These are phyloP conservation scores for Watsonalla cultraria DNA, from an alignment of 2,888 invertebrate genomes.

Conservation along the genomic window DNA sequence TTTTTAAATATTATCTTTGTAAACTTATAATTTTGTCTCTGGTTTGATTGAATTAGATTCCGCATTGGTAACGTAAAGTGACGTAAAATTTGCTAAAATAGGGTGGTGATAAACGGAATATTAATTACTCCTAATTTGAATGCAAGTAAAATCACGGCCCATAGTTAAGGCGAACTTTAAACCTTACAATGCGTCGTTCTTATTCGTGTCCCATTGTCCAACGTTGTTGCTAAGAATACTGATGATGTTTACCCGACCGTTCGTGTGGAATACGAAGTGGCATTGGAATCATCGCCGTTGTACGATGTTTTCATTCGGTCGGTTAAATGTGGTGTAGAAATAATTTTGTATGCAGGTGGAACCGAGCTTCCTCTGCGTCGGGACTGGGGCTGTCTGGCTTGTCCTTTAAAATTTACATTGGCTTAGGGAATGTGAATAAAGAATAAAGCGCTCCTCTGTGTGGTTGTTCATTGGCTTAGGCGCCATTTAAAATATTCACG, in stretches of 20 bases:
- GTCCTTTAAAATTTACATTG: slow-evolving; percentile 56
- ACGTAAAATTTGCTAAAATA: slow-evolving; percentile 32
- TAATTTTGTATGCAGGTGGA: slow-evolving; percentile 63
- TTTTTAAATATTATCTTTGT: too few relatives aligned
- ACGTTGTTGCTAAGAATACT: slow-evolving; percentile 55
- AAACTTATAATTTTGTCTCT: slow-evolving; percentile 24
- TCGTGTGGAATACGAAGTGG: slow-evolving; percentile 22
- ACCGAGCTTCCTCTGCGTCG: slow-evolving; percentile 49
- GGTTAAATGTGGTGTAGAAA: slow-evolving; percentile 43
- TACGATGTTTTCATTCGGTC: slow-evolving; percentile 33
- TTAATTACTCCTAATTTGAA: slow-evolving; percentile 33
- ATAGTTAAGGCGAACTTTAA: slow-evolving; percentile 58
- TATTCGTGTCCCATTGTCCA: slow-evolving; percentile 46
- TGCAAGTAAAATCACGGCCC: slow-evolving; percentile 34
- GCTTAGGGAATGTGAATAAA: slow-evolving; percentile 22
- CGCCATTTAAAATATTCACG: slow-evolving; percentile 26
- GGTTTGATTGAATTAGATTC: slow-evolving; percentile 39
- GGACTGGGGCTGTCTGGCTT: slow-evolving; percentile 48
- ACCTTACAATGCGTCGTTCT: slow-evolving; percentile 60
- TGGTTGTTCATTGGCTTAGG: slow-evolving; percentile 17
- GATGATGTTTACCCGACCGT: slow-evolving; percentile 41
- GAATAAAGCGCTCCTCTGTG: slow-evolving; percentile 8
- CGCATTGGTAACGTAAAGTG: slow-evolving; percentile 33
- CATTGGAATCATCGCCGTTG: slow-evolving; percentile 16
- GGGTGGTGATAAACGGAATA: slow-evolving; percentile 26